Base-by-base conservation (phyloP, 1,140 invertebrate species). In the Bombus waltoni region DNA sequence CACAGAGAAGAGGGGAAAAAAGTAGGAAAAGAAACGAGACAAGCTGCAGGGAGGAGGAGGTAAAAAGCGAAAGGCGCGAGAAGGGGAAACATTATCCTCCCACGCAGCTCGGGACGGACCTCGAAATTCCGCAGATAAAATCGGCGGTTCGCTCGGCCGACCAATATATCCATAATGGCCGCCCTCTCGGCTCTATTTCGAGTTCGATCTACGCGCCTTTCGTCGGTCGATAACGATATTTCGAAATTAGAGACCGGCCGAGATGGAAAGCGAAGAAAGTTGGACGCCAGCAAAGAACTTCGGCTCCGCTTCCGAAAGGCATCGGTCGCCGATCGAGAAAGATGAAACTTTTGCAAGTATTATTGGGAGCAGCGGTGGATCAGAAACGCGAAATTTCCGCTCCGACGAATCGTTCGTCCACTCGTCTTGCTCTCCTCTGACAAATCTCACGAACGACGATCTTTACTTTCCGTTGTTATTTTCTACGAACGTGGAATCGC, bases 101-200 rank as follows among this genome's bases (percentile, higher is more conserved):
- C 87, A 86, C 87, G 83, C 86, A 62, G 62, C 38, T 62, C 42
- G 86, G 78, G 74, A 88, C 89, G 89, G 84, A 83, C 86, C 91
- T 88, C 87, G 86, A 94, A 94, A 94, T 93, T 91, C 90, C 81
- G 81, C 83, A 93, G 94, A 94, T 94, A 94, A 93, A 92, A 94
- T 94, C 93, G 90, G 86, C 91, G 85, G 78, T 87, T 90, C 85
- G 81, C 87, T 90, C 86, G 65, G 40, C 85, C 88, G 89, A 89
- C 85, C 91, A 92, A 94, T 92, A 90, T 91, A 93, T 94, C 93
- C 93, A 93, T 93, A 91, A 94, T 94, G 91, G 92, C 86, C 88
- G 87, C 85, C 87, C 88, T 90, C 87, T 89, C 77, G 81, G 44
- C 72, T 85, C 85, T 86, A 83, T 91, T 76, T 87, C 88, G 59